Evolutionary conservation across 2,888 invertebrate species (phyloP), one percentile per base, ranked within the genome.

Genomic region (Rhimphoctona megacephalus): DNA sequence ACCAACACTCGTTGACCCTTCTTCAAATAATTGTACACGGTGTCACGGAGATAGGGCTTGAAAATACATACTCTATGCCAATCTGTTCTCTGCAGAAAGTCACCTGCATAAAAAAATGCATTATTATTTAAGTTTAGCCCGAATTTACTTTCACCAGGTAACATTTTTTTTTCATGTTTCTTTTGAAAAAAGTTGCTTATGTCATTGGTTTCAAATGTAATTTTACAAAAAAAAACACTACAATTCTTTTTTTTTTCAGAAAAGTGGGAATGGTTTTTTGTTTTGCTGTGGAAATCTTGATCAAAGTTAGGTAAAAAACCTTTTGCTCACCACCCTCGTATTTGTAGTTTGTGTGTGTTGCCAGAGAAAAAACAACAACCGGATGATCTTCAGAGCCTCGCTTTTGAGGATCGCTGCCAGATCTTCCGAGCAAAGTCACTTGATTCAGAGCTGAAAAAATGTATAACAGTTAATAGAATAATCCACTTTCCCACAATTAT

Each of bases 51-150:
- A 80, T 96, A 96, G 4, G 98, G 98, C 92, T 97, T 98, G 93
- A 99, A 99, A 9, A 98, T 97, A 90, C 97, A 97, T 73, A 99
- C 94, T 90, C 98, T 95, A 94, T 99, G 99, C 99, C 99, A 99
- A 90, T 98, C 98, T 11, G 98, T 98, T 91, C 97, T 96, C 93
- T 98, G 98, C 77, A 97, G 95, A 92, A 97, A 95, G 90, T 98
- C 98, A 7, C 98, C 98, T 92, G 96, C 95, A 96, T 17, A 92
- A 93, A 93, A 88, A 52, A 78, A 64, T 39, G 0, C 52, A n/a
- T n/a, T n/a, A 73, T 76, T 33, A 3, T 54, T 46, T 66, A 72
- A 39, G 30, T 36, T 46, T 30, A 22, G 70, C 22, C 8, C 9
- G 11, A 4, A 39, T n/a, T 61, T 25, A 39, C n/a, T 22, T 39